These are phyloP conservation scores for Seriola rivoliana DNA, from an alignment of 2,113 vertebrate species.

Conservation along the genomic window DNA sequence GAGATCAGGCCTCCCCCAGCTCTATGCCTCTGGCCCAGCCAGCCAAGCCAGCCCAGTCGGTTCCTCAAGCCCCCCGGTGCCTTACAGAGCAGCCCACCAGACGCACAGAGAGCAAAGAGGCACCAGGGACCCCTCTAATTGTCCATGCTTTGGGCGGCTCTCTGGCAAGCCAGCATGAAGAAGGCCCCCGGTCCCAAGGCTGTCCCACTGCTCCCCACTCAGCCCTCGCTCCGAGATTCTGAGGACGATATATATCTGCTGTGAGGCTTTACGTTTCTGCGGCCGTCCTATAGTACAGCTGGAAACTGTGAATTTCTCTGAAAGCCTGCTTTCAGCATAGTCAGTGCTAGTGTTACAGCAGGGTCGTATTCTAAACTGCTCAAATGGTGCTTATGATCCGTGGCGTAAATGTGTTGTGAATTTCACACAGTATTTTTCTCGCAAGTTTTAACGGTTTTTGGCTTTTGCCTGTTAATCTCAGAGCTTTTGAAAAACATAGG, in stretches of 20 bases:
- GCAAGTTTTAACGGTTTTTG: neutral
- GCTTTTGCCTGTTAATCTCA: neutral
- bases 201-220: conserved; percentile 76
- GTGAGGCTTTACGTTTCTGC: conserved; percentile 76
- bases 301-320: conserved; percentile 73
- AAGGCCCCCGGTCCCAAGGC: conserved; percentile 78
- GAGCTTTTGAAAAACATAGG: neutral
- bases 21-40: conserved; percentile 84
- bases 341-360: conserved; percentile 50
- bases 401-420: conserved; percentile 1
- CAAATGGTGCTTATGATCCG: conserved; percentile 22
- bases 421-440: neutral
- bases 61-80: conserved; percentile 76
- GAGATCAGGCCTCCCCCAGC: conserved; percentile 83
- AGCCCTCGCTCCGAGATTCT: conserved; percentile 72
- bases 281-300: conserved; percentile 60
- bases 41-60: conserved; percentile 75
- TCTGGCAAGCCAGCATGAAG: conserved; percentile 84
- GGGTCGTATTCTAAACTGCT: conserved; percentile 49
- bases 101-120: conserved; percentile 87
- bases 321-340: conserved; percentile 70
- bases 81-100: conserved; percentile 82
- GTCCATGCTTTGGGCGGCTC: conserved; percentile 85
- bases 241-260: conserved; percentile 73
- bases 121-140: conserved; percentile 88